Percentiles rank a stretch among this genome's conserved stretches.
These are phyloP conservation scores for Takifugu rubripes DNA, from an alignment of 2,797 vertebrate genomes.

Conservation along the genomic window DNA sequence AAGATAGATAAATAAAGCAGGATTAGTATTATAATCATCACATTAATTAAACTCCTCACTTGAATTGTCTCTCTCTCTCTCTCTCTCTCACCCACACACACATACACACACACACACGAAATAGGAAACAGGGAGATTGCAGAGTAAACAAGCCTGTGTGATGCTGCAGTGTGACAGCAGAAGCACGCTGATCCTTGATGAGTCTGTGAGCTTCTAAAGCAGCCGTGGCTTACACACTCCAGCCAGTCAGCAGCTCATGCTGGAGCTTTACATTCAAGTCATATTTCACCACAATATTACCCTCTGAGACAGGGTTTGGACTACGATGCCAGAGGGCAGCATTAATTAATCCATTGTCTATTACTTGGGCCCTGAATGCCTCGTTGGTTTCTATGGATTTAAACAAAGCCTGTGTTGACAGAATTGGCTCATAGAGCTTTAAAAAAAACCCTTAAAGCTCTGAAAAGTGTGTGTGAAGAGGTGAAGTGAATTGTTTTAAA, in stretches of 20 bases:
- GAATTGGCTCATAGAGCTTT: conserved; percentile 3
- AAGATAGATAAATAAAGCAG: no score
- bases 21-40: no score
- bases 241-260: conserved; percentile 12
- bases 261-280: conserved; percentile 34
- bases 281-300: conserved; percentile 42
- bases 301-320: conserved; percentile 19
- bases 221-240: conserved; percentile 30
- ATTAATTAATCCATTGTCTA: conserved; percentile 38
- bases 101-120: no score
- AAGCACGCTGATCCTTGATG: conserved; percentile 26
- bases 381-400: conserved; percentile 11
- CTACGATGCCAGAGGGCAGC: conserved; percentile 34
- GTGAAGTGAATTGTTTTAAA: conserved; percentile 13
- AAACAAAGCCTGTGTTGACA: conserved; percentile 19
- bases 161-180: not conserved
- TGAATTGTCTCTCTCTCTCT: not conserved
- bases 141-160: no score
- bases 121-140: no score
- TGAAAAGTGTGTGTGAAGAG: conserved; percentile 12
- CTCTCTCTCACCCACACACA: not conserved
- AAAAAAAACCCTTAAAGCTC: not conserved
- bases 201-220: conserved; percentile 36
- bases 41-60: not conserved
- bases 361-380: conserved; percentile 16